Evolutionary conservation across 2,113 vertebrate genomes (phyloP), one percentile per base, ranked within the genome.

Genomic region (Melanotaenia duboulayi): DNA sequence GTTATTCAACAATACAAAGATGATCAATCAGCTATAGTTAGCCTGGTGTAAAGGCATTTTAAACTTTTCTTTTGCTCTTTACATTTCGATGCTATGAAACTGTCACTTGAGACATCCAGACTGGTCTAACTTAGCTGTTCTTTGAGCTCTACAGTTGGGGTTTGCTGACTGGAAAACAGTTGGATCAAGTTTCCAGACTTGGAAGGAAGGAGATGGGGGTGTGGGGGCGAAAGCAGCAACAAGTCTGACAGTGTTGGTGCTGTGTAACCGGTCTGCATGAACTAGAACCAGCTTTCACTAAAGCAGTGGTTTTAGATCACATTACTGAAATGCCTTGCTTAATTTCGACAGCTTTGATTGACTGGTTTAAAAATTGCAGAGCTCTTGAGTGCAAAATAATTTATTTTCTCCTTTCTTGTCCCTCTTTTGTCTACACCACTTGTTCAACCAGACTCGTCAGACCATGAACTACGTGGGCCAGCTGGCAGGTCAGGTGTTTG

Each of bases 391-490:
- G 7, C 24, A 24, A 7, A 24, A 25, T 25, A 5, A 12, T 10
- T 40, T 40, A 11, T 12, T 19, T 25, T 40, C 13, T 65, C 22
- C 16, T 5, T 2, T 39, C 4, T 37, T 23, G 12, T 23, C 11
- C 0, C 23, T 52, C 35, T 54, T 42, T 25, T 0, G n/a, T 55
- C 0, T 0, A 20, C 7, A 8, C n/a, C 24, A 9, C 3, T 48
- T 19, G 9, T 48, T n/a, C 4, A 48, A 11, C 7, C 44, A 90
- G 89, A 90, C 90, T 56, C 92, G 84, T 32, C 96, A 97, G 92
- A 99, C 96, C 90, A 99, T 99, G 97, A 99, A 99, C 91, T 99
- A 97, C 92, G 97, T 99, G 55, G 97, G 97, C 65, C 97, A 99
- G 92, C 72, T 99, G 89, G 97, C 97, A 0, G 97, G 97, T 22